Base-by-base conservation (phyloP, 2,888 invertebrate genomes). In the Patella pellucida region DNA sequence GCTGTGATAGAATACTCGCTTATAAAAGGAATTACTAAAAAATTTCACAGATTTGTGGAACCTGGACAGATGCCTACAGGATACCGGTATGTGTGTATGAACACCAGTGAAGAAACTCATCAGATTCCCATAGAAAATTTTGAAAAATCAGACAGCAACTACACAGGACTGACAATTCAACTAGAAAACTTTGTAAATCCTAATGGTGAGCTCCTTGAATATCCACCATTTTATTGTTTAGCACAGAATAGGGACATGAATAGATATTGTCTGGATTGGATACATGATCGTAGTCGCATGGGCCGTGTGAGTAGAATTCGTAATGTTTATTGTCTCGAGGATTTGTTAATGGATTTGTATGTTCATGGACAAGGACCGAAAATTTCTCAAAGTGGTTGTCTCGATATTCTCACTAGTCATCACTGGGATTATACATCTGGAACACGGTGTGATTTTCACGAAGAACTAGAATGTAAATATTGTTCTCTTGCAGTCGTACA, bases 121-220 rank as follows among this genome's bases (percentile, higher is more conserved):
- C 80, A 86, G 78, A 87, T 88, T 52, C 88, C 88, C 0, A 78
- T 86, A 9, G 85, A 84, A 69, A 82, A 81, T 19, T 87, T 86
- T 81, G 85, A 86, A 50, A 67, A 78, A 56, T 83, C 86, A 1
- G 85, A 85, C 52, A 73, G 72, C 1, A 83, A 87, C 78, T 87
- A 86, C 78, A 73, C 79, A 9, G 84, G 85, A 4, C 69, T 87
- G 16, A 85, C 84, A 82, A 84, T 84, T 9, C 85, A 85, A 78
- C 71, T 88, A 15, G 84, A 85, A 73, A 87, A 87, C 79, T 87
- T 88, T 74, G 79, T 88, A 41, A 88, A 88, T 77, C 85, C 85
- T 14, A 79, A 81, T 68, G 83, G 84, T 56, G 84, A 85, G 62
- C 83, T 82, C 75, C 72, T 79, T 5, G 84, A 86, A 69, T 82